Percentiles rank a stretch among this genome's conserved stretches.
Conservation (phyloP, 2,797 vertebrate genomes). For the Pangasius larnaudii region DNA sequence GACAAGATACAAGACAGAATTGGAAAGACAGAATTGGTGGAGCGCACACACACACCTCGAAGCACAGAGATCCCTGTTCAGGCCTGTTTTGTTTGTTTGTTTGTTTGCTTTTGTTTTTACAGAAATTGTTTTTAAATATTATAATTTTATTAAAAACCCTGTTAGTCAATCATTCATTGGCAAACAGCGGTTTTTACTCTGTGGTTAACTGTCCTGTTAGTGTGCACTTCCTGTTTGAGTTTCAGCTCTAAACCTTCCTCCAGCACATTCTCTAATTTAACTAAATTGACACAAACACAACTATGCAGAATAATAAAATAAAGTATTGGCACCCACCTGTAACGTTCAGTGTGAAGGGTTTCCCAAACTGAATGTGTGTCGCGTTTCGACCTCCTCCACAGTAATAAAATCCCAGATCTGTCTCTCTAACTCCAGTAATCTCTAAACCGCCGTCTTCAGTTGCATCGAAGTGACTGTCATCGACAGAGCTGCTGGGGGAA, state of each 20-base stretch:
- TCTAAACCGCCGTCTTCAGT: not conserved
- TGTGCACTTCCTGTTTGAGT: not conserved
- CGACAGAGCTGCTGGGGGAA: not conserved
- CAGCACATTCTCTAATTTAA: not conserved
- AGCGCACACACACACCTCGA: too few relatives aligned
- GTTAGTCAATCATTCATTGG: too few relatives aligned
- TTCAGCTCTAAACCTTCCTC: not conserved
- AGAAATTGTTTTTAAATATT: too few relatives aligned
- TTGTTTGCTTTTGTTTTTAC: too few relatives aligned
- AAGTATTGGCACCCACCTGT: conserved; percentile 29
- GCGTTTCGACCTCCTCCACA: not conserved
- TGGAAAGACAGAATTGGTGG: not conserved
- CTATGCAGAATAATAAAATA: not conserved
- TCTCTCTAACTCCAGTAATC: conserved; percentile 26
- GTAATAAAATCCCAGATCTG: conserved; percentile 32
- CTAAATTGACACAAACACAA: not conserved
- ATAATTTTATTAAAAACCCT: too few relatives aligned
- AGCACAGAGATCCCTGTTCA: too few relatives aligned
- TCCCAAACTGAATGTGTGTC: not conserved
- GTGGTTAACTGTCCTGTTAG: not conserved
- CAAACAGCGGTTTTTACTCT: too few relatives aligned
- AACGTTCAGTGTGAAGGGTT: not conserved
- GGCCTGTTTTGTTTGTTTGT: too few relatives aligned
- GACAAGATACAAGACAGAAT: too few relatives aligned
- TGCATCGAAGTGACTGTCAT: not conserved